phyloP scores from a whole-genome alignment of 2,888 invertebrate species.

The Charanyca ferruginea region DNA sequence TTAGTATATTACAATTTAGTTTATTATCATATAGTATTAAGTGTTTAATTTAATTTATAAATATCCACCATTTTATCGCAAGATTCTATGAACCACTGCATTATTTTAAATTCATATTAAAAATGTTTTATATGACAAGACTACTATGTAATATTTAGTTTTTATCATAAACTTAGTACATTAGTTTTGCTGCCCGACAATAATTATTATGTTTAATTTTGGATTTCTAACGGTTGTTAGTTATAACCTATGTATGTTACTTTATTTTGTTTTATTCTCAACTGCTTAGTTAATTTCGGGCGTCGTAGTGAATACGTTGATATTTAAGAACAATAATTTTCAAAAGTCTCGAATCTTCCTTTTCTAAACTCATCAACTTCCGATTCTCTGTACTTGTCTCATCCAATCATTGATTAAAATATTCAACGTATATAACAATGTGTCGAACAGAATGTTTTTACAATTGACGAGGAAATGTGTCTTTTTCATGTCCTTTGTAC shows the following conservation, averaged over 20 bases:
- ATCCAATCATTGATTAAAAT: neutral
- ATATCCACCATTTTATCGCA: constrained; percentile 74
- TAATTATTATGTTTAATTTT: constrained; percentile 79
- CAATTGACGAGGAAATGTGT: constrained; percentile 48
- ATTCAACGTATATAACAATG: neutral
- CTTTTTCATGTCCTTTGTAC: constrained; percentile 48
- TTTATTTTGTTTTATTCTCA: constrained; percentile 63
- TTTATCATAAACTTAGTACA: constrained; percentile 73
- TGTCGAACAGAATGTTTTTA: constrained; percentile 39
- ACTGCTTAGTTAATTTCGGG: constrained; percentile 62
- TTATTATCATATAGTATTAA: constrained; percentile 73
- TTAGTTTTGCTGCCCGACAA: constrained; percentile 86
- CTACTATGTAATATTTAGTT: constrained; percentile 76
- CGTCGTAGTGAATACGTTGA: constrained; percentile 71
- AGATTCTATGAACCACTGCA: constrained; percentile 67
- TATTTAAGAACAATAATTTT: constrained; percentile 24
- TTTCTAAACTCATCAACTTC: constrained; percentile 7
- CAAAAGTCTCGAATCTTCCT: constrained; percentile 16
- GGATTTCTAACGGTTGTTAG: constrained; percentile 75
- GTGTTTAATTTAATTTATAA: constrained; percentile 79
- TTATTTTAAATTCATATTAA: constrained; percentile 61
- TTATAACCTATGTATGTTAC: constrained; percentile 70
- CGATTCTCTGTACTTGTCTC: neutral
- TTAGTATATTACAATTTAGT: constrained; percentile 69
- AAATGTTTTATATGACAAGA: constrained; percentile 78